Conservation (phyloP, 2,797 vertebrate species). For the Tachyglossus aculeatus region DNA sequence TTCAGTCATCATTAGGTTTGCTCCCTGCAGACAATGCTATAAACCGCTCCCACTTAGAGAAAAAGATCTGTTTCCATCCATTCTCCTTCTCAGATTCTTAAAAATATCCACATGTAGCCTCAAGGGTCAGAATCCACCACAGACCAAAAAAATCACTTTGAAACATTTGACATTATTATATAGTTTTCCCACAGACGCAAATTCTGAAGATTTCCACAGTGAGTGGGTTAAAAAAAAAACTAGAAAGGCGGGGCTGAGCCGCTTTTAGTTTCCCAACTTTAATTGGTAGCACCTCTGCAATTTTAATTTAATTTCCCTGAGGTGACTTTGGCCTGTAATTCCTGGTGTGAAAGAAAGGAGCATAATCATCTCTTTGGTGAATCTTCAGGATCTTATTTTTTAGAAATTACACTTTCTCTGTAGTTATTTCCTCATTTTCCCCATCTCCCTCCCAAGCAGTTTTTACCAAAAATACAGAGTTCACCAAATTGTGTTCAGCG, state of each 20-base stretch:
- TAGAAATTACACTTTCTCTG: neutral
- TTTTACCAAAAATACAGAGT: neutral
- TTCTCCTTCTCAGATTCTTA: too few species aligned
- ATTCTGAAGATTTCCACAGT: constrained; percentile 35
- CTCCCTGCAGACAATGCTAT: too few species aligned
- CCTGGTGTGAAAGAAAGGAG: constrained; percentile 11
- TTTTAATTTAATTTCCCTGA: constrained; percentile 45
- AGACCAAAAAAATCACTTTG: constrained; percentile 28
- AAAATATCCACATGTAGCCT: too few species aligned
- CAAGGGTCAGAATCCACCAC: constrained; percentile 15
- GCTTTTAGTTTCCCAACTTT: constrained; percentile 40
- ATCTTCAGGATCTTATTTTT: neutral
- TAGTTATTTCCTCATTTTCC: neutral
- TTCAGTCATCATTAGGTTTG: too few species aligned
- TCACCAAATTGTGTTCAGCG: neutral
- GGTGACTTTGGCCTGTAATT: constrained; percentile 25
- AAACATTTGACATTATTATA: constrained; percentile 47
- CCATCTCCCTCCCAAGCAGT: neutral
- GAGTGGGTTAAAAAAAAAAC: constrained; percentile 13
- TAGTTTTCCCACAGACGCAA: constrained; percentile 49
- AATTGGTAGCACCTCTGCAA: constrained; percentile 44
- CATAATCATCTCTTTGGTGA: constrained; percentile 4
- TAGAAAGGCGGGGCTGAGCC: constrained; percentile 45
- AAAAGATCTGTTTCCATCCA: too few species aligned
- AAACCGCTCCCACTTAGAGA: constrained; percentile 7